A percentile compares a stretch with the other conserved stretches of the same genome.
Evolutionary conservation across 2,113 vertebrate species (phyloP).

Genomic region (Numenius arquata): DNA sequence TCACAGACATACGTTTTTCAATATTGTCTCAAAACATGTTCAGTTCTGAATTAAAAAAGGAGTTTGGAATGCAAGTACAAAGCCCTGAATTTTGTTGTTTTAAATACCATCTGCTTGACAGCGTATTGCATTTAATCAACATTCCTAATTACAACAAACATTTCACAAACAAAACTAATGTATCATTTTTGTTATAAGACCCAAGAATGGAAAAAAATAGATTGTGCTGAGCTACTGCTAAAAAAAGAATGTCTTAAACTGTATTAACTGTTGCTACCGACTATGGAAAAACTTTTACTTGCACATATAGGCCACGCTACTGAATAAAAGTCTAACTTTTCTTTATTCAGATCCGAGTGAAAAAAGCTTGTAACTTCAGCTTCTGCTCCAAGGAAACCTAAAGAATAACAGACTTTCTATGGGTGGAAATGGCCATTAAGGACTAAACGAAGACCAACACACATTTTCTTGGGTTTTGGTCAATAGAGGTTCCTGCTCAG

Average conservation of each 20-base stretch:
- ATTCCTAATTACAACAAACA: conserved; percentile 41
- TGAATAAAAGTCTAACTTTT: neutral
- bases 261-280: neutral
- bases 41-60: conserved; percentile 16
- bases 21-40: conserved; percentile 44
- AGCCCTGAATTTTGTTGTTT: conserved; percentile 42
- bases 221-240: neutral
- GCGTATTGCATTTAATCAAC: conserved; percentile 31
- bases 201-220: neutral
- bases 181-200: neutral
- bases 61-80: conserved; percentile 42
- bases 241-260: neutral
- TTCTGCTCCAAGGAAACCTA: neutral
- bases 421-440: neutral
- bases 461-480: neutral
- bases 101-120: conserved; percentile 55
- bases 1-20: conserved; percentile 11
- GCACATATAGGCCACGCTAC: neutral
- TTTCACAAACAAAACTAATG: conserved; percentile 3
- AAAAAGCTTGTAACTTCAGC: neutral
- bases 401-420: neutral
- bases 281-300: neutral
- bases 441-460: neutral
- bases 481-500: neutral
- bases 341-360: neutral